Evolutionary conservation across 2,888 invertebrate genomes (phyloP), one percentile per base, ranked within the genome.

Genomic region (Scaptomyza flava): DNA sequence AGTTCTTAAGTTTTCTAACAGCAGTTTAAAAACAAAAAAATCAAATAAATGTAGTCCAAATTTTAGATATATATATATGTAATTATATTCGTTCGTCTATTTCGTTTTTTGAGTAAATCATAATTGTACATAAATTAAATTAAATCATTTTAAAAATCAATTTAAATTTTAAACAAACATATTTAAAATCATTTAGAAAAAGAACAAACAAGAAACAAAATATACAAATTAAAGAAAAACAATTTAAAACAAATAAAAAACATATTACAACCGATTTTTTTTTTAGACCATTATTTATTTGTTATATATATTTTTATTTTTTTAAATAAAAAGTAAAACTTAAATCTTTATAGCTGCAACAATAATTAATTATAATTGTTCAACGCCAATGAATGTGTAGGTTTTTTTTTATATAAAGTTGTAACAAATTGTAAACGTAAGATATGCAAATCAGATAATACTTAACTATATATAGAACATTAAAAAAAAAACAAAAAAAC

Each of bases 31-130:
- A 33, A 52, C 46, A 27, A 41, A 42, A 48, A 65, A 59, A 74
- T 53, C 59, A 50, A 74, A 60, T 74, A 60, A 70, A 66, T 58
- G 47, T 74, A 74, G 74, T 71, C 50, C 11, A 74, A 74, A 71
- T 74, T 74, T 66, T 58, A 31, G 41, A 66, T 36, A 60, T 34
- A 12, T 12, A 4, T n/a, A 31, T 31, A 31, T 31, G 31, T 34
- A 33, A 58, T 52, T 56, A 36, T 36, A 14, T n/a, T 51, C 50
- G 54, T 42, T 14, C 30, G 23, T 34, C 12, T 46, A 30, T 12
- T 34, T 47, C 27, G 34, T 46, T 56, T 56, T 58, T 59, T 47
- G 36, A 53, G 34, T 38, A 30, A 12, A 6, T 73, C 70, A 75
- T 75, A 76, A 45, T 60, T 64, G 67, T 56, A 57, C 23, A 42